A percentile compares a stretch with the other conserved stretches of the same genome.
Conservation (phyloP, 2,888 invertebrate species). For the Polydrusus pterygomalis region DNA sequence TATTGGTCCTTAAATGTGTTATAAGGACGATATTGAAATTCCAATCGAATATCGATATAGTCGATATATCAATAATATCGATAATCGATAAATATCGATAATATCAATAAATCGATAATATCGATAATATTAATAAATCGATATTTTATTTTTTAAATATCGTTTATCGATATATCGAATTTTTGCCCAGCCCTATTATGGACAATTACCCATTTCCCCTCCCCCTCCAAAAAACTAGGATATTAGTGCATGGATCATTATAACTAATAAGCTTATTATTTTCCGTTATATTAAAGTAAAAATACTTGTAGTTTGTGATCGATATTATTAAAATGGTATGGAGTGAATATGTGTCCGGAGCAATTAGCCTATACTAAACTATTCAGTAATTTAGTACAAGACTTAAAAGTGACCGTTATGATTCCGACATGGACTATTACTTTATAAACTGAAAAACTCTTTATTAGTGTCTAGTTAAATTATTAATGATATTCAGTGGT, state of each 20-base stretch:
- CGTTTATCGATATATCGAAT: too few species aligned
- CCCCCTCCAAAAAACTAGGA: not conserved
- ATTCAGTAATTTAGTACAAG: not conserved
- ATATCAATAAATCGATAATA: too few species aligned
- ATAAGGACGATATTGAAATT: too few species aligned
- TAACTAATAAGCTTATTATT: not conserved
- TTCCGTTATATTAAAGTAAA: not conserved
- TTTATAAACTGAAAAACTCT: not conserved
- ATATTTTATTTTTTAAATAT: too few species aligned
- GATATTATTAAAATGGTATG: not conserved
- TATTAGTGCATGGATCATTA: not conserved
- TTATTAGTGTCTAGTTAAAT: not conserved
- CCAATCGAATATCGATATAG: too few species aligned
- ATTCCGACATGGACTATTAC: not conserved
- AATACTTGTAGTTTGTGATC: not conserved
- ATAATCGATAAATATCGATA: too few species aligned
- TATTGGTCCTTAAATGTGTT: too few species aligned
- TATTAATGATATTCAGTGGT: not conserved
- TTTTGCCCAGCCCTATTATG: too few species aligned
- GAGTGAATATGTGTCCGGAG: not conserved
- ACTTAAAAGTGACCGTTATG: not conserved
- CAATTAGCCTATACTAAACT: not conserved
- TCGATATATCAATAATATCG: too few species aligned
- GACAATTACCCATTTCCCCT: too few species aligned
- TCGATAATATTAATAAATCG: too few species aligned